phyloP scores from a whole-genome alignment of 2,888 invertebrate genomes.

The Uloborus plumipes region DNA sequence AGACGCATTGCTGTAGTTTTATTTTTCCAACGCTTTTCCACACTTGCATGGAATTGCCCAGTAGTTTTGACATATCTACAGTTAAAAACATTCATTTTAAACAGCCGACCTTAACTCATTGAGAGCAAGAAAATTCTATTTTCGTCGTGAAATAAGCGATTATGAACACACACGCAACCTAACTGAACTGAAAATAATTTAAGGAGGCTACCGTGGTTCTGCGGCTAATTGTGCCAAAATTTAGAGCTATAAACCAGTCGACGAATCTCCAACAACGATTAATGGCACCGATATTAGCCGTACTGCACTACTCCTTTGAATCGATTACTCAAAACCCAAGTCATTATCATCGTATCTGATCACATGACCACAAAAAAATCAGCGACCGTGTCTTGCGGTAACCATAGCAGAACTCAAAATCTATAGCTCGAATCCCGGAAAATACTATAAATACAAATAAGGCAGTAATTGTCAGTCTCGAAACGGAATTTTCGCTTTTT shows the following conservation, averaged over 20 bases:
- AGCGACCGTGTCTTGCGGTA: conserved; percentile 30
- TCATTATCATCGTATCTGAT: conserved; percentile 22
- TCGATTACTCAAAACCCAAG: conserved; percentile 12
- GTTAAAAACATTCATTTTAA: too few relatives aligned
- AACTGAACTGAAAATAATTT: too few relatives aligned
- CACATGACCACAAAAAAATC: conserved; percentile 35
- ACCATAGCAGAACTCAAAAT: conserved; percentile 27
- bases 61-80: too few relatives aligned
- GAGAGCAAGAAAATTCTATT: too few relatives aligned
- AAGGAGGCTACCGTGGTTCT: not conserved
- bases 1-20: too few relatives aligned
- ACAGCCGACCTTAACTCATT: too few relatives aligned
- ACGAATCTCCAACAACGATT: not conserved
- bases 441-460: conserved; percentile 7
- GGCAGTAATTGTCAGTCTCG: not conserved
- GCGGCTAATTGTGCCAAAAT: not conserved
- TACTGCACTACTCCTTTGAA: not conserved
- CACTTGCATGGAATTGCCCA: too few relatives aligned
- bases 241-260: not conserved
- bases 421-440: conserved; percentile 22
- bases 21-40: too few relatives aligned
- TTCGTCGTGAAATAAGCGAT: too few relatives aligned
- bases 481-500: not conserved
- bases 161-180: too few relatives aligned
- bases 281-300: conserved; percentile 2